Evolutionary conservation across 1,140 invertebrate genomes (phyloP).

Genomic region (Caenorhabditis latens): DNA sequence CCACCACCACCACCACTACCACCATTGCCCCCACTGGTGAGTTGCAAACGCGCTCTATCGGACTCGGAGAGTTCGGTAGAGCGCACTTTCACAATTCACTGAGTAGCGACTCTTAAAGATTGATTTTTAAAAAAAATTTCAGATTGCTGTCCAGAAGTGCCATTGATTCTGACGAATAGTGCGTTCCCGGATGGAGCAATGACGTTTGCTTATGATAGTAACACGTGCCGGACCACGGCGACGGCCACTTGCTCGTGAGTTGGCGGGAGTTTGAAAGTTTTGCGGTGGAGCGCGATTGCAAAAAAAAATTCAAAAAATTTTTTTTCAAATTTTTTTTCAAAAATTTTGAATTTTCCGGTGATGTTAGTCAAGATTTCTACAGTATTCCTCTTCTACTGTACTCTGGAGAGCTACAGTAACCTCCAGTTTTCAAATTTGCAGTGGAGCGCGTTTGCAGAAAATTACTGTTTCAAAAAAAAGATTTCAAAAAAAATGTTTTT

Average conservation of each 20-base stretch:
- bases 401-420: background rate
- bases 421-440: too few relatives aligned
- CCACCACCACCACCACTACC: constrained; percentile 5
- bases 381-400: background rate
- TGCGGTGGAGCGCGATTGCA: background rate
- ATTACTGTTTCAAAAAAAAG: too few relatives aligned
- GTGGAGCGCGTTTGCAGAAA: too few relatives aligned
- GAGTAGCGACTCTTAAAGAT: background rate
- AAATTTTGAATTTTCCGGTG: too few relatives aligned
- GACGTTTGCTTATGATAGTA: background rate
- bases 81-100: too few relatives aligned
- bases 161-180: background rate
- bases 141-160: constrained; percentile 31
- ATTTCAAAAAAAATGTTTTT: too few relatives aligned
- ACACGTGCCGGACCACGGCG: background rate
- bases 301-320: too few relatives aligned
- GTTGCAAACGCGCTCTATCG: background rate
- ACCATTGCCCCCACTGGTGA: constrained; percentile 32
- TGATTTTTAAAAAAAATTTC: background rate
- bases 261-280: background rate
- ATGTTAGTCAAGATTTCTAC: too few relatives aligned
- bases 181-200: constrained; percentile 20
- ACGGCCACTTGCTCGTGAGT: constrained; percentile 25
- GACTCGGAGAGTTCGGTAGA: too few relatives aligned
- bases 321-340: too few relatives aligned